Conservation (phyloP, 2,888 invertebrate genomes). For the Cinara cedri region DNA sequence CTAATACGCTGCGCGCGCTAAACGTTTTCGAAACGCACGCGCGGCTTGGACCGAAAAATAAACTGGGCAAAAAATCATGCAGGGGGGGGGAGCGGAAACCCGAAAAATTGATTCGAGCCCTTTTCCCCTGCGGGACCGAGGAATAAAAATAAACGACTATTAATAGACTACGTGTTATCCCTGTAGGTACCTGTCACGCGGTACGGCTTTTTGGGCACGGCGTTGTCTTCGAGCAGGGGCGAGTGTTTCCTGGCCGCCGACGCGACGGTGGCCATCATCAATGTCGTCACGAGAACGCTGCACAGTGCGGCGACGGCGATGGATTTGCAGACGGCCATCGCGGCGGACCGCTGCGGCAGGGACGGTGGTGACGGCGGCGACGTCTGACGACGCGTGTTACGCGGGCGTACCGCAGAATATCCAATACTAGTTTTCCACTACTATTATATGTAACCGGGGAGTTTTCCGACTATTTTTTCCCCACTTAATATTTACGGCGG, state of each 20-base stretch:
- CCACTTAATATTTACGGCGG: not conserved
- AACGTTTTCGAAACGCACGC: too few species aligned
- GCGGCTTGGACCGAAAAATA: too few species aligned
- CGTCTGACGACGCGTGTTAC: not conserved
- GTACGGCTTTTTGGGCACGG: conserved; percentile 40
- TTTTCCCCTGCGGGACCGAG: too few species aligned
- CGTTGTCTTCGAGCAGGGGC: conserved; percentile 48
- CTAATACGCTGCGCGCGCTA: too few species aligned
- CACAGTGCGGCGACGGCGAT: conserved; percentile 21
- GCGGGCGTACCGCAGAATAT: too few species aligned
- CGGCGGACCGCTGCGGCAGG: not conserved
- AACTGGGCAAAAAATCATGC: too few species aligned
- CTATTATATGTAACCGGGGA: not conserved
- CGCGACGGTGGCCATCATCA: not conserved
- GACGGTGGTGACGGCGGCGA: not conserved
- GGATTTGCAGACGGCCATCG: conserved; percentile 19
- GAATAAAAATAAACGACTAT: too few species aligned
- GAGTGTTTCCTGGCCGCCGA: conserved; percentile 42
- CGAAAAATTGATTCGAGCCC: too few species aligned
- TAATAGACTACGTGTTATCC: too few species aligned
- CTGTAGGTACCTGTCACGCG: conserved; percentile 50
- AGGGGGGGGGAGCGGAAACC: too few species aligned
- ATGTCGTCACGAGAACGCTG: not conserved
- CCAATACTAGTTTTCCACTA: not conserved
- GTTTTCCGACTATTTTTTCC: not conserved